Base-by-base conservation (phyloP, 2,888 invertebrate genomes). In the Opisthograptis luteolata region DNA sequence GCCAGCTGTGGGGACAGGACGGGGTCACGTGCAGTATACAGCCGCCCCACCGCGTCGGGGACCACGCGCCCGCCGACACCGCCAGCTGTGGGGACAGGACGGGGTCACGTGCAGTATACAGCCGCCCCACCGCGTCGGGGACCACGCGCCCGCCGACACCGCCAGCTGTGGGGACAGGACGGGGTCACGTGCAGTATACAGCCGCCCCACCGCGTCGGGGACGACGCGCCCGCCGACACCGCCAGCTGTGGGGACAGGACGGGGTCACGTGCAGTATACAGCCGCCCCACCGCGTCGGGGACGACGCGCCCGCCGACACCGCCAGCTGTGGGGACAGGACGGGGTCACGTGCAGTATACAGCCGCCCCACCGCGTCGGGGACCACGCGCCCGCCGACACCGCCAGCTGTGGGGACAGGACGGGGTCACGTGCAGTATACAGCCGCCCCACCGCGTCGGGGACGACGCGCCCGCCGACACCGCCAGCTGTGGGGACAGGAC, bases 31-130 rank as follows among this genome's bases (percentile, higher is more conserved):
- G n/a, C n/a, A n/a, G 53, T 28, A 14, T 79, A 73, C 73, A 83
- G 75, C 24, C 74, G 77, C 90, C 91, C 86, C 90, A 90, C 52
- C 76, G 43, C 50, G 84, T 76, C 42, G 66, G 34, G 75, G 78
- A 57, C 64, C 66, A 15, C 68, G 57, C 37, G 66, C 69, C 35
- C 30, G 70, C 61, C 3, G 73, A 60, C 40, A 87, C 81, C 66
- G 76, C 72, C 62, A 79, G 78, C 84, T 83, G 66, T 0, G n/a
- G n/a, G n/a, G 0, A 5, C 7, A 49, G 7, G 10, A 15, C n/a
- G n/a, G n/a, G n/a, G n/a, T n/a, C n/a, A n/a, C n/a, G n/a, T n/a
- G n/a, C n/a, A n/a, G 53, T 28, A 14, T 79, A 73, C 73, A 83
- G 75, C 24, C 74, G 77, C 90, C 91, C 86, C 90, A 90, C 52